Conservation (phyloP, 2,797 vertebrate species). For the Cuniculus paca region DNA sequence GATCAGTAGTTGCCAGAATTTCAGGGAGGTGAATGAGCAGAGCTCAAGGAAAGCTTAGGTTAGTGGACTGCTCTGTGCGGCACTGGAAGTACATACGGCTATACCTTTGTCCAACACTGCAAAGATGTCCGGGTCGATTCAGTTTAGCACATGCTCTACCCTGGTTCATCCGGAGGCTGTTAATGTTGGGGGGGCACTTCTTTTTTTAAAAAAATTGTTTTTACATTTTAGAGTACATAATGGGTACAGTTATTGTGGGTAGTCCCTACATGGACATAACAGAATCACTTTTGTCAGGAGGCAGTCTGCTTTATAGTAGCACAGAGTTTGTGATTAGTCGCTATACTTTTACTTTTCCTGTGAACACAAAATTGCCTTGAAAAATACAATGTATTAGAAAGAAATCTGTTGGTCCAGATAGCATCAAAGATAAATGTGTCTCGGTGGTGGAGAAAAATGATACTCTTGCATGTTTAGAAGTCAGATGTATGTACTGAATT, state of each 20-base stretch:
- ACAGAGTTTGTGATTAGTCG: background rate
- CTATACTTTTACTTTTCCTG: background rate
- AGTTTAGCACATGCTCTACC: background rate
- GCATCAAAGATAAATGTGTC: conserved; percentile 16
- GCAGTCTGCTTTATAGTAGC: background rate
- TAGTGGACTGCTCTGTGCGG: background rate
- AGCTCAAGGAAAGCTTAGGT: background rate
- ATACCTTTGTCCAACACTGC: background rate
- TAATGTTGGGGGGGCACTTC: background rate
- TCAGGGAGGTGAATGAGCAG: background rate
- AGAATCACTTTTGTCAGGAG: background rate
- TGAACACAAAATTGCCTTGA: background rate
- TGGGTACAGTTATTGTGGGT: background rate
- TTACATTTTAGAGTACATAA: background rate
- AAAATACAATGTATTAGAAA: background rate
- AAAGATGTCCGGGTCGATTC: background rate
- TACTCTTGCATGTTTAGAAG: background rate
- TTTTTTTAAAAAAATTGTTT: background rate
- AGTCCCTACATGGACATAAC: background rate
- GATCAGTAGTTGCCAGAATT: background rate
- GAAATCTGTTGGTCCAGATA: background rate
- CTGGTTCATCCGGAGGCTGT: background rate
- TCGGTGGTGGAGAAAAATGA: conserved; percentile 26
- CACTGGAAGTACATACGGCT: background rate
- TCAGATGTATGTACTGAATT: conserved; percentile 39